Percentiles rank a stretch among this genome's conserved stretches.
These are phyloP conservation scores for Porites lutea DNA, from an alignment of 64 coral and sea anemone species.

Conservation along the genomic window DNA sequence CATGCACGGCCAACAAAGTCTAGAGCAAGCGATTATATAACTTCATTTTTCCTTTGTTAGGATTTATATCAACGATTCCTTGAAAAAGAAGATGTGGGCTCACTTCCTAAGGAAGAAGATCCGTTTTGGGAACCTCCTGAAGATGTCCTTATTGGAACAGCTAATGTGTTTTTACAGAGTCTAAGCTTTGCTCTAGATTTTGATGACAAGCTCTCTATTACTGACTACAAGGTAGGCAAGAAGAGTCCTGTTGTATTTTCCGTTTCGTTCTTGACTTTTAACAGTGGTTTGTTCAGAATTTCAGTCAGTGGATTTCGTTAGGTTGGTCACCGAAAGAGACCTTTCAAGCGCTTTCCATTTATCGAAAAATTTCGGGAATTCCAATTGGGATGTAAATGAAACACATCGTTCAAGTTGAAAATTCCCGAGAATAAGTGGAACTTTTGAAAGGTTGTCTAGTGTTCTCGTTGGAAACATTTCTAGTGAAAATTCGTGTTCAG, in stretches of 20 bases:
- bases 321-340: neutral
- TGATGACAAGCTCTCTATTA: conserved; percentile 96
- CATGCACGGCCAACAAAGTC: no score
- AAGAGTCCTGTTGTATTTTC: neutral
- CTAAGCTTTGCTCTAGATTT: conserved; percentile 95
- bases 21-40: neutral
- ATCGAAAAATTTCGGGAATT: no score
- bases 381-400: no score
- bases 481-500: no score
- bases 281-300: neutral
- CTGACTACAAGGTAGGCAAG: conserved; percentile 91
- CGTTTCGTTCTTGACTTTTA: neutral
- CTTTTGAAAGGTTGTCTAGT: no score
- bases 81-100: conserved; percentile 82
- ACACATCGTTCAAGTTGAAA: no score
- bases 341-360: neutral
- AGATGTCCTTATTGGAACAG: conserved; percentile 93
- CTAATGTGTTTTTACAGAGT: conserved; percentile 96
- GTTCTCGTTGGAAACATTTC: no score
- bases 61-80: conserved; percentile 92
- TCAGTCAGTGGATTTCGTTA: neutral
- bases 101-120: conserved; percentile 87
- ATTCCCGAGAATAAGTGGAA: no score
- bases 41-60: conserved; percentile 15
- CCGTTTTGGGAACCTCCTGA: conserved; percentile 98